Conservation (phyloP, 2,113 vertebrate species). For the Pteropus alecto region DNA sequence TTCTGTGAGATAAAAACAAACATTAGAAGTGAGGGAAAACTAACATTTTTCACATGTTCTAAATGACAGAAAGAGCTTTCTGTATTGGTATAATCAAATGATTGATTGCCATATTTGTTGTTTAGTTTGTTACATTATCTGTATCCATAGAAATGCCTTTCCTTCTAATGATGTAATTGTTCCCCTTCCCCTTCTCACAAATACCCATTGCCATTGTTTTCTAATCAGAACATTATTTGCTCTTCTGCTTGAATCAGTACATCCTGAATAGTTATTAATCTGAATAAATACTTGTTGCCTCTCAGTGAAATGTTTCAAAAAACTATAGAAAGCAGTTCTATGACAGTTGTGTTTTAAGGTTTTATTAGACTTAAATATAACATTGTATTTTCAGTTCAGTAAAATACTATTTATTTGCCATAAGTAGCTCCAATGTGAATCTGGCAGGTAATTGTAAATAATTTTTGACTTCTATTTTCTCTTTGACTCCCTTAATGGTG, state of each 20-base stretch:
- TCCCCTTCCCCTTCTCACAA: neutral
- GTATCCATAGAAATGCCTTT: neutral
- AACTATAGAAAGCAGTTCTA: neutral
- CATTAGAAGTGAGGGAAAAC: neutral
- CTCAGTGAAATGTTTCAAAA: neutral
- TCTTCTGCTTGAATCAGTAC: neutral
- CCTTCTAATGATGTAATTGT: neutral
- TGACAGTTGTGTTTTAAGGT: neutral
- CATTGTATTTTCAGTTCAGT: neutral
- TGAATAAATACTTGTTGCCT: neutral
- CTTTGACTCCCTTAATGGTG: neutral
- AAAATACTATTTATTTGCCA: neutral
- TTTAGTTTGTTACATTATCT: neutral
- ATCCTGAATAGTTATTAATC: neutral
- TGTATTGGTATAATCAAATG: neutral
- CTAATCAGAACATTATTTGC: neutral
- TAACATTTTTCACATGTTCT: neutral
- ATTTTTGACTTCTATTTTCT: neutral
- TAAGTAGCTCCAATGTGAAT: neutral
- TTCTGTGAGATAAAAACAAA: neutral
- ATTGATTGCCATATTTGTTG: neutral
- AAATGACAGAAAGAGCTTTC: neutral
- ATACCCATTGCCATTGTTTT: neutral
- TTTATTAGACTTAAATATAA: constrained; percentile 8
- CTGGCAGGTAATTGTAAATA: neutral